Conservation (phyloP, 2,797 vertebrate genomes). For the Protonibea diacanthus region DNA sequence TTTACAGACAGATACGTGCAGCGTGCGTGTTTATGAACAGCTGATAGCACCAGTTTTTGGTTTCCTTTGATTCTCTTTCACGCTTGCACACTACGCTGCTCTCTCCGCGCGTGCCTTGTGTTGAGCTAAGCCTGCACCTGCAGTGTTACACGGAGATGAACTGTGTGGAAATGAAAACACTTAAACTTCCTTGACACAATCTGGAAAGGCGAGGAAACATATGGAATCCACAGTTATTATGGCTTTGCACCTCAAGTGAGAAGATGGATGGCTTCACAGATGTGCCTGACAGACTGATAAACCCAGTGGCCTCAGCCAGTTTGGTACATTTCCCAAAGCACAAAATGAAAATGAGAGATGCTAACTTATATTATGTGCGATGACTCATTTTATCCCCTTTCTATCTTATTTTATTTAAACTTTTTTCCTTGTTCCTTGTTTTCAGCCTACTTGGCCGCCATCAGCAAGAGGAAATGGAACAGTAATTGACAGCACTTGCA, state of each 20-base stretch:
- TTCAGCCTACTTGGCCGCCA: constrained; percentile 23
- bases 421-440: constrained; percentile 32
- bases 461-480: constrained; percentile 29
- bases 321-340: constrained; percentile 58
- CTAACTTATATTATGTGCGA: constrained; percentile 39
- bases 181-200: constrained; percentile 78
- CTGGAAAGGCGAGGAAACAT: constrained; percentile 71
- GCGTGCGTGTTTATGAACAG: constrained; percentile 32
- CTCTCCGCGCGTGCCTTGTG: constrained; percentile 22
- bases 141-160: constrained; percentile 58
- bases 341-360: constrained; percentile 63
- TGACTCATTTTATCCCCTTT: constrained; percentile 28
- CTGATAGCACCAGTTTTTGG: constrained; percentile 45
- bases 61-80: constrained; percentile 31
- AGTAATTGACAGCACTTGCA: constrained; percentile 62
- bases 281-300: constrained; percentile 77
- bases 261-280: constrained; percentile 78
- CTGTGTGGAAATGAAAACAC: constrained; percentile 77
- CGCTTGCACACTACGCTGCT: constrained; percentile 21
- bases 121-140: constrained; percentile 53
- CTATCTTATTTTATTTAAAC: constrained; percentile 32
- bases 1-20: constrained; percentile 15
- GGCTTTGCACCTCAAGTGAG: constrained; percentile 65
- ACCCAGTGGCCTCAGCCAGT: constrained; percentile 61
- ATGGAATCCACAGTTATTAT: constrained; percentile 72